Evolutionary conservation across 2,888 invertebrate genomes (phyloP).

Genomic region (Drosophila setosimentum): DNA sequence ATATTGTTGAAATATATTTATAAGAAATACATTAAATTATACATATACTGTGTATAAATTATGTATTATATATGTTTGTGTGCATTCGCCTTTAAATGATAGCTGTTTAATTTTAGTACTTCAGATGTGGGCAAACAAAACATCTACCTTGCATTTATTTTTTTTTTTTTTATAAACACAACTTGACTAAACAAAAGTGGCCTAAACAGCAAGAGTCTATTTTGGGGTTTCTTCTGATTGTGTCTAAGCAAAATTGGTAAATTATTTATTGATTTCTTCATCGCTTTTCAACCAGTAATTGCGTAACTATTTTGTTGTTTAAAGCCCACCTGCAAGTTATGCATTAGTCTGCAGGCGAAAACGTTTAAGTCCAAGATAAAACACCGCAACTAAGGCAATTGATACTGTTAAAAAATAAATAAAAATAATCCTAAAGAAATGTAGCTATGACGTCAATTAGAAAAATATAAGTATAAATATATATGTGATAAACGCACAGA

Average conservation of each 20-base stretch:
- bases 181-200: background rate
- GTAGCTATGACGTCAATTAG: background rate
- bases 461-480: background rate
- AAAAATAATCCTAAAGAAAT: slow-evolving; percentile 3
- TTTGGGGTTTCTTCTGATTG: background rate
- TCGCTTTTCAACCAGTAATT: background rate
- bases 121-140: background rate
- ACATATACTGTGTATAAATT: background rate
- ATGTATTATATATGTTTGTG: background rate
- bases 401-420: background rate
- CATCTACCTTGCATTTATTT: background rate
- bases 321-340: background rate
- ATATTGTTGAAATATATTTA: slow-evolving; percentile 36
- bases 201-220: background rate
- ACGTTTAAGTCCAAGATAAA: slow-evolving; percentile 21
- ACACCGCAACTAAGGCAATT: slow-evolving; percentile 6
- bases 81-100: background rate
- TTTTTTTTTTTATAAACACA: background rate
- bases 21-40: slow-evolving; percentile 28
- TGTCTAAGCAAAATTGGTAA: background rate
- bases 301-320: background rate
- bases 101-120: background rate
- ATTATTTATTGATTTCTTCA: background rate
- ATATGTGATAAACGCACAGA: slow-evolving; percentile 5
- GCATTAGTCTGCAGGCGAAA: background rate